Evolutionary conservation across 35 echinoderm and acorn worm genomes (phyloP).

Genomic region (Amphiura filiformis): DNA sequence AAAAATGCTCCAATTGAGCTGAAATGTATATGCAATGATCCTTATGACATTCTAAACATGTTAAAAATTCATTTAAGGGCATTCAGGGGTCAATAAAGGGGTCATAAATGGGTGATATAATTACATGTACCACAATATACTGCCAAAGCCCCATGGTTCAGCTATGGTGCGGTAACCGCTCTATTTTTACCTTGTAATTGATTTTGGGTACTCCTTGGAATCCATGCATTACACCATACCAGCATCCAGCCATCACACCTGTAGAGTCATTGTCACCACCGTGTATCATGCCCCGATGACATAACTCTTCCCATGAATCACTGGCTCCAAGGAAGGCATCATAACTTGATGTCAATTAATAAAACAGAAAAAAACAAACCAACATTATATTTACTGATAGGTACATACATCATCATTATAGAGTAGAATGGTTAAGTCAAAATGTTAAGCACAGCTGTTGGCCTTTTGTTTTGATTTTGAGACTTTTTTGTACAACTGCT

Average conservation of each 20-base stretch:
- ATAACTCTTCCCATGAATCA: slow-evolving; percentile 65
- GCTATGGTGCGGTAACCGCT: too few relatives aligned
- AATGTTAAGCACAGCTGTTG: background rate
- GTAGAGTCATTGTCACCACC: slow-evolving; percentile 94
- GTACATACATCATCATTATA: background rate
- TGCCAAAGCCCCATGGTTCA: too few relatives aligned
- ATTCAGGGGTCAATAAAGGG: background rate
- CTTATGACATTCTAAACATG: too few relatives aligned
- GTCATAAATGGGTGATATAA: background rate
- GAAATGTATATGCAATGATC: too few relatives aligned
- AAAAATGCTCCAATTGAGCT: too few relatives aligned
- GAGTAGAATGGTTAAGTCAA: background rate
- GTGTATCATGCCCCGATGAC: slow-evolving; percentile 83
- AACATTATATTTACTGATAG: background rate
- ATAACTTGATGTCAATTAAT: slow-evolving; percentile 44
- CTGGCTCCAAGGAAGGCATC: slow-evolving; percentile 83
- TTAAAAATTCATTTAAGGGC: background rate
- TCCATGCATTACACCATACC: slow-evolving; percentile 89
- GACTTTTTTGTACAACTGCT: background rate
- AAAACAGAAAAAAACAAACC: background rate
- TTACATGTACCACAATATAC: too few relatives aligned
- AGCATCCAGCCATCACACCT: slow-evolving; percentile 72
- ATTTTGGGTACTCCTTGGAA: slow-evolving; percentile 70
- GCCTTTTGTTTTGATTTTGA: background rate
- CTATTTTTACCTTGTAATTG: slow-evolving; percentile 75